Conservation (phyloP, 2,888 invertebrate species). For the Caenorhabditis japonica region DNA sequence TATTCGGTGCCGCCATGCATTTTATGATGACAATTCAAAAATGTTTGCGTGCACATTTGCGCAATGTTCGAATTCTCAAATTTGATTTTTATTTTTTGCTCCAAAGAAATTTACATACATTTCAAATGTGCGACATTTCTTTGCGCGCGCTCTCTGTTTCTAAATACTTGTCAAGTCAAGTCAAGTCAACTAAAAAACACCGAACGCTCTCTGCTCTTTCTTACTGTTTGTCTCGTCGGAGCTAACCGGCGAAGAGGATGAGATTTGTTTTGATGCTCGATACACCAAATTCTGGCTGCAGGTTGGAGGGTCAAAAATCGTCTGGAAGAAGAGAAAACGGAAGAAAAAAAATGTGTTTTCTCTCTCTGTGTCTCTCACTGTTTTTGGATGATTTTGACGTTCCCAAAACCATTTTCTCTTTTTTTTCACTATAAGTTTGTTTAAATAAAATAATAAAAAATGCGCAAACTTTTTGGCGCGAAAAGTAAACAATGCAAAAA, state of each 20-base stretch:
- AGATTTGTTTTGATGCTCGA: constrained; percentile 34
- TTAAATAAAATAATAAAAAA: constrained; percentile 25
- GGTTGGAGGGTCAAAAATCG: constrained; percentile 20
- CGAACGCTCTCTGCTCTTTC: background rate
- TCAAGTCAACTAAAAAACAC: too few relatives aligned
- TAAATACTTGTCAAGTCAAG: too few relatives aligned
- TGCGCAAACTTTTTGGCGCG: constrained; percentile 32
- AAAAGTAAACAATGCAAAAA: constrained; percentile 36
- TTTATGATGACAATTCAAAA: too few relatives aligned
- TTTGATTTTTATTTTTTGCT: too few relatives aligned
- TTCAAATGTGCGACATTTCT: too few relatives aligned
- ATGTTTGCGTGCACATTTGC: too few relatives aligned
- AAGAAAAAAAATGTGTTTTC: too few relatives aligned
- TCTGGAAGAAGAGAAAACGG: background rate
- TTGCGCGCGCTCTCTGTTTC: too few relatives aligned
- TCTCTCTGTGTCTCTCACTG: background rate
- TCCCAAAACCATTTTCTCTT: constrained; percentile 10
- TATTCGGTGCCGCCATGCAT: too few relatives aligned
- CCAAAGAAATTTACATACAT: too few relatives aligned
- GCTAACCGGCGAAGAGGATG: too few relatives aligned
- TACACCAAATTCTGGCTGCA: background rate
- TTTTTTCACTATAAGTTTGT: background rate
- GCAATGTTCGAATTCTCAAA: too few relatives aligned
- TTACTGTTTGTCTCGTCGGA: constrained; percentile 8
- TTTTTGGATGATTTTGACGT: constrained; percentile 5